Percentiles rank a stretch among this genome's conserved stretches.
Conservation (phyloP, 2,113 vertebrate genomes). For the Nannobrachium achirus region DNA sequence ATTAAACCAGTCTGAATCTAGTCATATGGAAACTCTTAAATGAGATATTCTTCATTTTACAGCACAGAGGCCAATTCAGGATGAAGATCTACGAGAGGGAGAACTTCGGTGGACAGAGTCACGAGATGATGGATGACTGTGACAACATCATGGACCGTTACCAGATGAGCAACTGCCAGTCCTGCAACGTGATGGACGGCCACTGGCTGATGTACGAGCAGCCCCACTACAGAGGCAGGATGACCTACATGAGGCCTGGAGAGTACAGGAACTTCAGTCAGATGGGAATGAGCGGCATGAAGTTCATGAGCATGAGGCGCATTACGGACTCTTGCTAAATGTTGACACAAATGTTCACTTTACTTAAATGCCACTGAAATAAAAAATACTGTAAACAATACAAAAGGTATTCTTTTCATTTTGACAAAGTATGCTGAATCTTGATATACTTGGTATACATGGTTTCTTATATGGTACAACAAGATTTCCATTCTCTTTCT, state of each 20-base stretch:
- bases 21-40: neutral
- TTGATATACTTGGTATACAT: too few species aligned
- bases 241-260: conserved; percentile 56
- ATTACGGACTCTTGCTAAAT: conserved; percentile 56
- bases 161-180: conserved; percentile 55
- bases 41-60: conserved; percentile 3
- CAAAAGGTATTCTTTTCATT: too few species aligned
- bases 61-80: conserved; percentile 54
- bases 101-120: conserved; percentile 59
- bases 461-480: too few species aligned
- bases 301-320: conserved; percentile 42
- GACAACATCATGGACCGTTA: conserved; percentile 39
- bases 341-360: conserved; percentile 3
- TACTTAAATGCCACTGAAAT: too few species aligned
- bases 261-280: conserved; percentile 59
- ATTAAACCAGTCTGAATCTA: too few species aligned
- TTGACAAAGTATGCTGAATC: too few species aligned
- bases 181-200: conserved; percentile 60
- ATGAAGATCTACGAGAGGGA: conserved; percentile 61
- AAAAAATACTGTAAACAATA: too few species aligned
- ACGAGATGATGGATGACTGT: conserved; percentile 62
- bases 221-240: conserved; percentile 58
- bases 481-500: too few species aligned
- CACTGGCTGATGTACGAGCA: conserved; percentile 63
- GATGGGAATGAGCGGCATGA: conserved; percentile 16